These are phyloP conservation scores for Acyrthosiphon pisum DNA, from an alignment of 1,140 invertebrate genomes.

Conservation along the genomic window DNA sequence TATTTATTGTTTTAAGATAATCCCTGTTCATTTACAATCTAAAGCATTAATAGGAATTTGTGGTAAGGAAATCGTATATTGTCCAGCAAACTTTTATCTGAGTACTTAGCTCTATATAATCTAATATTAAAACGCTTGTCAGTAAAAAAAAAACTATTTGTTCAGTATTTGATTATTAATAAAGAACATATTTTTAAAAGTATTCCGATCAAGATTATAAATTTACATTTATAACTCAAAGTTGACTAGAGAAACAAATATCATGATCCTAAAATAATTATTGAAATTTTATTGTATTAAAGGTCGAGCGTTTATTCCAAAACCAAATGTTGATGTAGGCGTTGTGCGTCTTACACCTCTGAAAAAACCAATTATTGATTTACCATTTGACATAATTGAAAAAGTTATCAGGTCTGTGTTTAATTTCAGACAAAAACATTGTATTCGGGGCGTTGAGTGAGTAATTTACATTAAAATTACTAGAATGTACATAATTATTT, in stretches of 20 bases:
- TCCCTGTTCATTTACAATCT: background rate
- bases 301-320: slow-evolving; percentile 87
- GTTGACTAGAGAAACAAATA: background rate
- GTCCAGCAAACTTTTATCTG: background rate
- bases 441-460: slow-evolving; percentile 71
- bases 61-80: background rate
- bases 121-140: no score
- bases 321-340: slow-evolving; percentile 95
- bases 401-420: slow-evolving; percentile 90
- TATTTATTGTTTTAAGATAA: background rate
- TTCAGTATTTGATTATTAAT: no score
- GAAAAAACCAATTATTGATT: slow-evolving; percentile 75
- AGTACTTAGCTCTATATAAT: background rate
- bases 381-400: slow-evolving; percentile 87
- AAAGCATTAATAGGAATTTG: background rate
- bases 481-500: background rate
- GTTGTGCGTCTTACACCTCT: slow-evolving; percentile 88
- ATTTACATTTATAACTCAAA: background rate
- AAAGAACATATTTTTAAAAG: background rate
- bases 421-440: slow-evolving; percentile 85
- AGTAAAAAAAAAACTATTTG: no score
- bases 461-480: background rate
- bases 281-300: background rate
- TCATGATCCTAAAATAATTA: background rate
- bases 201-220: background rate